phyloP scores from a whole-genome alignment of 2,888 invertebrate species.

The Hypsopygia costalis region DNA sequence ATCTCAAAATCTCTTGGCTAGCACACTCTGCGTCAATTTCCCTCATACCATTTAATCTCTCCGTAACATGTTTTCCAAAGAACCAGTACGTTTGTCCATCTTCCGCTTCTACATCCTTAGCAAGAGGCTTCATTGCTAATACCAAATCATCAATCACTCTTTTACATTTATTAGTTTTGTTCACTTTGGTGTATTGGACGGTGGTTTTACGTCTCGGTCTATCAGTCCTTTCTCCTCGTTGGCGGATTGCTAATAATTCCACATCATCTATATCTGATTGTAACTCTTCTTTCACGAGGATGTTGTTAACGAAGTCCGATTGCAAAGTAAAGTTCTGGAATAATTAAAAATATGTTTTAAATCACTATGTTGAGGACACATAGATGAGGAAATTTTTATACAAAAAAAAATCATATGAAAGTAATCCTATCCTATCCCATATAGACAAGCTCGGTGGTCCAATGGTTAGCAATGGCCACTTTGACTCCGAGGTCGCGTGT shows the following conservation, averaged over 20 bases:
- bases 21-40: conserved; percentile 50
- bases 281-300: conserved; percentile 43
- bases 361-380: too few relatives aligned
- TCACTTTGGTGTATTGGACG: conserved; percentile 12
- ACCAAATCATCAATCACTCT: conserved; percentile 52
- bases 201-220: conserved; percentile 39
- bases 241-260: conserved; percentile 37
- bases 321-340: conserved; percentile 26
- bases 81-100: conserved; percentile 48
- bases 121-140: conserved; percentile 51
- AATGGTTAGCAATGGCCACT: too few relatives aligned
- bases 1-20: conserved; percentile 40
- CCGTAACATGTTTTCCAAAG: conserved; percentile 61
- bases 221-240: conserved; percentile 48
- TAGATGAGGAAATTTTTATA: too few relatives aligned
- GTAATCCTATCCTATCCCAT: too few relatives aligned
- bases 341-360: background rate
- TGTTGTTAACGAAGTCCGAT: conserved; percentile 18
- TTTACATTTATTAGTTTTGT: conserved; percentile 39
- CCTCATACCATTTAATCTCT: conserved; percentile 54
- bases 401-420: too few relatives aligned
- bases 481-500: too few relatives aligned
- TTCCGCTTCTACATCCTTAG: conserved; percentile 14
- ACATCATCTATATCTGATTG: conserved; percentile 34
- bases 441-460: too few relatives aligned